phyloP scores from a whole-genome alignment of 2,888 invertebrate genomes.

The Uloborus plumipes region DNA sequence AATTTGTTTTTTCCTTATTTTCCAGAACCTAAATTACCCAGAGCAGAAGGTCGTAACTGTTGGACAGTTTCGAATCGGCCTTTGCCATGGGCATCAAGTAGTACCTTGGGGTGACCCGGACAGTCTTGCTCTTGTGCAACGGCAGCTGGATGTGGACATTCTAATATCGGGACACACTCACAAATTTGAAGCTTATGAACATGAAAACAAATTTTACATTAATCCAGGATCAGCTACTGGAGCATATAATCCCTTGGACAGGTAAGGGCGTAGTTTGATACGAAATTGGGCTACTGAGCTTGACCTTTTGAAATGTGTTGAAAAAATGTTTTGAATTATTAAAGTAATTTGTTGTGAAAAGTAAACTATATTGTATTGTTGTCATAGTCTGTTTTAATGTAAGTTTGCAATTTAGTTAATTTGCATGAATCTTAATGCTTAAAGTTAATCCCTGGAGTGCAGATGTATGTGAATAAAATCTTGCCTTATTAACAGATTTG shows the following conservation, averaged over 20 bases:
- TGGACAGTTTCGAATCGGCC: constrained; percentile 97
- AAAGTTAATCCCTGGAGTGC: no score
- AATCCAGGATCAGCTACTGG: constrained; percentile 99
- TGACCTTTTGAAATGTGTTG: no score
- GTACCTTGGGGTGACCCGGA: constrained; percentile 98
- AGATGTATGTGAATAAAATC: no score
- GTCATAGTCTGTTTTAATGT: no score
- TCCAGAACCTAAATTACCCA: constrained; percentile 84
- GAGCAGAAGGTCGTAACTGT: constrained; percentile 99
- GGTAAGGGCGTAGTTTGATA: constrained; percentile 74
- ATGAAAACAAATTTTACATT: constrained; percentile 98
- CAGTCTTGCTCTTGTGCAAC: constrained; percentile 90
- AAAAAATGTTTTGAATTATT: no score
- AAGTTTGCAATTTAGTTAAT: no score
- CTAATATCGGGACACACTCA: constrained; percentile 99
- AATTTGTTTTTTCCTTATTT: constrained; percentile 67
- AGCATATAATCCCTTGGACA: constrained; percentile 92
- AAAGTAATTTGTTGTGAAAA: no score
- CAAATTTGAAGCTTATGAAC: constrained; percentile 97
- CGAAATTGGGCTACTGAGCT: no score
- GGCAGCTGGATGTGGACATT: constrained; percentile 98
- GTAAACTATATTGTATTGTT: no score
- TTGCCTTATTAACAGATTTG: no score
- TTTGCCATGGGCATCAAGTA: constrained; percentile 98
- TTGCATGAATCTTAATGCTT: no score